Conservation (phyloP, 2,113 vertebrate genomes). For the Motacilla alba region DNA sequence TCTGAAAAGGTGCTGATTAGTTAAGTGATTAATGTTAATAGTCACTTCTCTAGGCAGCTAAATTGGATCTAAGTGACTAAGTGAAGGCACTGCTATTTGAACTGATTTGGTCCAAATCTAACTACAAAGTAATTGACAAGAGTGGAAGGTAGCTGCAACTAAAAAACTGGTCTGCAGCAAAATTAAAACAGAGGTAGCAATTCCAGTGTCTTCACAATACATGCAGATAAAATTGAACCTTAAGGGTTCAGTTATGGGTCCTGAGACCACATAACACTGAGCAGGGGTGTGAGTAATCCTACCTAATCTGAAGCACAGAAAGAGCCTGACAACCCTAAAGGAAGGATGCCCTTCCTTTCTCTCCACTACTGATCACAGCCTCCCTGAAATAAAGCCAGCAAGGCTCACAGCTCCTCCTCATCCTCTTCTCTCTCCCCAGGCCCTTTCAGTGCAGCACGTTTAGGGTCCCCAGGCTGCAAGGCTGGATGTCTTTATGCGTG, state of each 20-base stretch:
- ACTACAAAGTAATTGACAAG: not conserved
- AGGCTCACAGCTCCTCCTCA: not conserved
- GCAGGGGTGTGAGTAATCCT: not conserved
- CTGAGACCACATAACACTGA: not conserved
- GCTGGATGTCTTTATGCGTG: fast-evolving
- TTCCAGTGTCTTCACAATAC: not conserved
- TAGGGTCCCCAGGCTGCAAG: not conserved
- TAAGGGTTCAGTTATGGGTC: not conserved
- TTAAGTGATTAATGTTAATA: not conserved
- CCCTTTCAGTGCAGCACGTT: fast-evolving
- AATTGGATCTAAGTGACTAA: not conserved
- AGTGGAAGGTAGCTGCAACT: not conserved
- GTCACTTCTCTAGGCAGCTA: not conserved
- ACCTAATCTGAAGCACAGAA: not conserved
- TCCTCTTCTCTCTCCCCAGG: fast-evolving
- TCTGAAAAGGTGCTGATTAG: not conserved
- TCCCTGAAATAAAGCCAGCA: not conserved
- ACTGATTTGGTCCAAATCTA: not conserved
- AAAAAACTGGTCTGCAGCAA: not conserved
- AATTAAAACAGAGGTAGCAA: not conserved
- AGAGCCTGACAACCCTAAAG: not conserved
- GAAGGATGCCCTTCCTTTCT: not conserved
- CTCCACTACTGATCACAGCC: not conserved
- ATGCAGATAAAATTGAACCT: not conserved
- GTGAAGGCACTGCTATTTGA: not conserved